Conservation (phyloP, 2,113 vertebrate genomes). For the Elaphurus davidianus region DNA sequence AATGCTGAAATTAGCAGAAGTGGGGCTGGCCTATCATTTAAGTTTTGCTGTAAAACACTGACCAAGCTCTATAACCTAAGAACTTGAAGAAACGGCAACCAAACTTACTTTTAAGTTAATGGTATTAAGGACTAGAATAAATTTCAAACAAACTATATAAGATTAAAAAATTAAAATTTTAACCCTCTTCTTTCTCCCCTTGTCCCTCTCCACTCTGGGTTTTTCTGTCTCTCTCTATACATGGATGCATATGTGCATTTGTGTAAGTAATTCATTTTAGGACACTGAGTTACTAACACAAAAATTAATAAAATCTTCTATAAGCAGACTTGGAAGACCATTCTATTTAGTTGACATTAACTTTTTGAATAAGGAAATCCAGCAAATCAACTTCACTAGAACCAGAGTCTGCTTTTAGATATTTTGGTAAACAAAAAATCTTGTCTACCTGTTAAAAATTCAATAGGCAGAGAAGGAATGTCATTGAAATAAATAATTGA, state of each 20-base stretch:
- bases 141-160: neutral
- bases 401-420: neutral
- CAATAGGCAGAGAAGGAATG: neutral
- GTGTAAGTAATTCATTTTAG: neutral
- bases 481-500: neutral
- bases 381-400: neutral
- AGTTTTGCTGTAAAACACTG: conserved; percentile 67
- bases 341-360: neutral
- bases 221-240: neutral
- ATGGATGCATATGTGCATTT: neutral
- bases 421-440: neutral
- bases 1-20: conserved; percentile 71
- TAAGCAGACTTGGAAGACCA: neutral
- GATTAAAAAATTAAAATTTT: neutral
- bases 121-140: neutral
- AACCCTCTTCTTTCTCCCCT: neutral
- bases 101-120: conserved; percentile 14
- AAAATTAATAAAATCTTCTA: neutral
- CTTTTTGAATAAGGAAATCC: conserved; percentile 9
- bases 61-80: conserved; percentile 59
- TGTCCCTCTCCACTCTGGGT: neutral
- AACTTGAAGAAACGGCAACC: neutral
- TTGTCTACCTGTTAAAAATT: conserved; percentile 26
- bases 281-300: neutral
- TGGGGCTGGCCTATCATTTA: conserved; percentile 60